These are phyloP conservation scores for Gymnocheta viridis DNA, from an alignment of 2,888 invertebrate species.

Conservation along the genomic window DNA sequence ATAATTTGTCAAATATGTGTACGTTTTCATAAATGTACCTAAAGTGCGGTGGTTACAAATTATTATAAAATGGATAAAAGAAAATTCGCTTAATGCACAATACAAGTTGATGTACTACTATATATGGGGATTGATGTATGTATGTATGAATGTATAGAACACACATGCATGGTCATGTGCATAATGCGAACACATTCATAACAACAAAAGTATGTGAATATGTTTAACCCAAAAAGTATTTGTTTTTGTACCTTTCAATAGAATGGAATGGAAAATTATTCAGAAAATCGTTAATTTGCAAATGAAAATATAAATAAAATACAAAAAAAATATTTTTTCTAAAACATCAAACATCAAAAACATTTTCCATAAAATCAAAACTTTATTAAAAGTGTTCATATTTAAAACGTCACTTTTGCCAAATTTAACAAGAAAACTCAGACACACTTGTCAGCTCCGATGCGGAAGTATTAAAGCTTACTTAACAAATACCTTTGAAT, in stretches of 20 bases:
- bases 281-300: too few relatives aligned
- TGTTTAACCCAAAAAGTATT: slow-evolving; percentile 4
- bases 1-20: slow-evolving; percentile 37
- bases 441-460: too few relatives aligned
- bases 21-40: not conserved
- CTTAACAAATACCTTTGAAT: too few relatives aligned
- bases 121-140: not conserved
- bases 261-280: too few relatives aligned
- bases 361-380: too few relatives aligned
- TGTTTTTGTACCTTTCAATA: not conserved
- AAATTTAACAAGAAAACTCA: too few relatives aligned
- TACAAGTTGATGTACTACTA: not conserved
- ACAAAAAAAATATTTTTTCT: too few relatives aligned
- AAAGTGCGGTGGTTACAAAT: slow-evolving; percentile 30
- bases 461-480: too few relatives aligned
- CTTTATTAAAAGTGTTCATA: too few relatives aligned
- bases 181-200: not conserved
- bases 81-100: slow-evolving; percentile 26
- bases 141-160: not conserved
- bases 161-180: not conserved
- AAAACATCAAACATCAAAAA: too few relatives aligned
- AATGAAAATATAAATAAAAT: too few relatives aligned
- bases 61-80: slow-evolving; percentile 37
- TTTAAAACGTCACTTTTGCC: too few relatives aligned
- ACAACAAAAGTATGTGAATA: not conserved